Conservation (phyloP, 2,797 vertebrate genomes). For the Melopsittacus undulatus region DNA sequence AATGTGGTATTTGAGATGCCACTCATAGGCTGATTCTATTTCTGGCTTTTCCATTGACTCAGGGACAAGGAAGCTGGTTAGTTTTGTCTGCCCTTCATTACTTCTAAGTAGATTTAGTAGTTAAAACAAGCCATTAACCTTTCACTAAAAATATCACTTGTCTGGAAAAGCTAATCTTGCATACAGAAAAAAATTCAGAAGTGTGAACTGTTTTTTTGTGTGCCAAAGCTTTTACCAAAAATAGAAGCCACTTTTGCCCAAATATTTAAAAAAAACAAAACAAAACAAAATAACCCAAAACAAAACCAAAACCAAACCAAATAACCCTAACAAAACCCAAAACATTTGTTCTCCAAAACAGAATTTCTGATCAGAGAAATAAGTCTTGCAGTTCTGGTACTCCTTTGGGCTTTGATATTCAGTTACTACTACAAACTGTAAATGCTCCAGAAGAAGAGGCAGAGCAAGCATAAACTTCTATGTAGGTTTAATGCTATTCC, state of each 20-base stretch:
- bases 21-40: not conserved
- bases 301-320: not conserved
- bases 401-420: not conserved
- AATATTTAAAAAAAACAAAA: not conserved
- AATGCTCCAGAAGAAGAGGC: not conserved
- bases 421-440: not conserved
- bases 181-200: not conserved
- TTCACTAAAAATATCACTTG: not conserved
- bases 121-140: not conserved
- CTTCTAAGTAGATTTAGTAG: not conserved
- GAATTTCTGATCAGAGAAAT: not conserved
- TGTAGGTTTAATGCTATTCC: not conserved
- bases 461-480: not conserved
- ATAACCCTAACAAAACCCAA: too few relatives aligned
- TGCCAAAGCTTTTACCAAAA: not conserved
- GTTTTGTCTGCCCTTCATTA: not conserved
- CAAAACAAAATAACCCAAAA: not conserved
- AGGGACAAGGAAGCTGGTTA: not conserved
- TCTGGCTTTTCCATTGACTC: slow-evolving; percentile 11
- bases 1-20: slow-evolving; percentile 16
- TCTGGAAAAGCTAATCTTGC: not conserved
- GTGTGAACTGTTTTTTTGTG: not conserved
- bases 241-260: not conserved
- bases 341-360: not conserved
- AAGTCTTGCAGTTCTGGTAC: not conserved